A percentile compares a stretch with the other conserved stretches of the same genome.
Conservation (phyloP, 1,140 invertebrate genomes). For the Drosophila busckii region DNA sequence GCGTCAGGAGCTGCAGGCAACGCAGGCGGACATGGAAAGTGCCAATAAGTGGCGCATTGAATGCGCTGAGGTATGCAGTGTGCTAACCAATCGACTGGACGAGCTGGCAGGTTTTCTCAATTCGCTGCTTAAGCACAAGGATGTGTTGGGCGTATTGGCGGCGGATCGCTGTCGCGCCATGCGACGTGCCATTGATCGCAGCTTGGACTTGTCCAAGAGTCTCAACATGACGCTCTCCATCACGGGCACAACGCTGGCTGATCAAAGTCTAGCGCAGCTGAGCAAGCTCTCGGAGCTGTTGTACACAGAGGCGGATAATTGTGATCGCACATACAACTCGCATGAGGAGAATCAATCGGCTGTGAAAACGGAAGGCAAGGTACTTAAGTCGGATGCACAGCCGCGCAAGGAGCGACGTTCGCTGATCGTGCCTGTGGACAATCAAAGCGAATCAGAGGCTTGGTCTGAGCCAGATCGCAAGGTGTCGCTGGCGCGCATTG, state of each 20-base stretch:
- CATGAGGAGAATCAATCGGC: constrained; percentile 72
- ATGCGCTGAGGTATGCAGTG: constrained; percentile 83
- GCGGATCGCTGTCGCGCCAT: constrained; percentile 80
- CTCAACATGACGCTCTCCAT: constrained; percentile 78
- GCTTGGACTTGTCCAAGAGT: constrained; percentile 81
- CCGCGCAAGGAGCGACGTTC: constrained; percentile 54
- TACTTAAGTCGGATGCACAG: constrained; percentile 79
- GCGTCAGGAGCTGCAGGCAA: constrained; percentile 74
- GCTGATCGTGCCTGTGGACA: constrained; percentile 63
- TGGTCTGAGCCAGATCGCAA: constrained; percentile 91
- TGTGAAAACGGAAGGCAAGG: constrained; percentile 79
- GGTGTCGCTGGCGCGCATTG: constrained; percentile 88
- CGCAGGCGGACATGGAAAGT: constrained; percentile 58
- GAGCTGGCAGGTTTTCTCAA: constrained; percentile 86
- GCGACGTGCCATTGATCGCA: constrained; percentile 81
- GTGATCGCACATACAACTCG: constrained; percentile 62
- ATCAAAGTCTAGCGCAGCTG: constrained; percentile 78
- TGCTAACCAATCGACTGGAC: constrained; percentile 83
- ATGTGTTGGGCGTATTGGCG: constrained; percentile 80
- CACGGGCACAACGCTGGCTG: constrained; percentile 55
- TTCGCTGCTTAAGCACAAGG: constrained; percentile 84
- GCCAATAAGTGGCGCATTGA: constrained; percentile 81
- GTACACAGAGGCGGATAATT: constrained; percentile 42
- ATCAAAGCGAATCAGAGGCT: constrained; percentile 88
- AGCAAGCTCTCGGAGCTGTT: constrained; percentile 79